These are phyloP conservation scores for Pedetes capensis DNA, from an alignment of 2,113 vertebrate genomes.

Conservation along the genomic window DNA sequence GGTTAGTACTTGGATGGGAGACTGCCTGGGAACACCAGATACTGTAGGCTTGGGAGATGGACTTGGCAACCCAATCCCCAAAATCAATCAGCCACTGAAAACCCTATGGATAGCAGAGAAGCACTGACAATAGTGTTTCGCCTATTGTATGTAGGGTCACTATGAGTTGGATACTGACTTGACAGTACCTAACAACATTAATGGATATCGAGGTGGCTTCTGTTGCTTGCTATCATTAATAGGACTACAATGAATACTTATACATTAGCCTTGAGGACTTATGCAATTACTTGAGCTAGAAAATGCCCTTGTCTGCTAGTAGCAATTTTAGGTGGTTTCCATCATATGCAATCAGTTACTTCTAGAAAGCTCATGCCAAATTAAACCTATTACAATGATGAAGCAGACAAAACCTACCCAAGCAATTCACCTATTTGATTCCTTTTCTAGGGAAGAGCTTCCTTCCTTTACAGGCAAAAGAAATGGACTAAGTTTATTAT, in stretches of 20 bases:
- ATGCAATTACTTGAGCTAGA: not conserved
- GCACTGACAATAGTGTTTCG: too few species aligned
- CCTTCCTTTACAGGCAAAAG: not conserved
- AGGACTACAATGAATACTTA: not conserved
- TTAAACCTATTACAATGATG: not conserved
- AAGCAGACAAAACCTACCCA: not conserved
- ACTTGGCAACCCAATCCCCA: too few species aligned
- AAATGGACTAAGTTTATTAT: not conserved
- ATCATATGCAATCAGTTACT: not conserved
- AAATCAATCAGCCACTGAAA: too few species aligned
- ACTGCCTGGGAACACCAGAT: too few species aligned
- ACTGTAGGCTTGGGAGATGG: too few species aligned
- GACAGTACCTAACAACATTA: too few species aligned
- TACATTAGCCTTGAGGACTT: not conserved
- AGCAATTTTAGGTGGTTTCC: not conserved
- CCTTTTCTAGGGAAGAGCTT: slow-evolving; percentile 10
- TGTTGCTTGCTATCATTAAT: not conserved
- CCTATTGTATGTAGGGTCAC: too few species aligned
- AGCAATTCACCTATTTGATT: not conserved
- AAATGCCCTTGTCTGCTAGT: not conserved
- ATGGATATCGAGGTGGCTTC: not conserved
- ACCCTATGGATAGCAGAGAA: too few species aligned
- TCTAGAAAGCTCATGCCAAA: not conserved
- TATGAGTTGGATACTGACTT: too few species aligned
- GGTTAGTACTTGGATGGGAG: too few species aligned